Evolutionary conservation across 2,113 vertebrate species (phyloP), one percentile per base, ranked within the genome.

Genomic region (Dicaeum eximium): DNA sequence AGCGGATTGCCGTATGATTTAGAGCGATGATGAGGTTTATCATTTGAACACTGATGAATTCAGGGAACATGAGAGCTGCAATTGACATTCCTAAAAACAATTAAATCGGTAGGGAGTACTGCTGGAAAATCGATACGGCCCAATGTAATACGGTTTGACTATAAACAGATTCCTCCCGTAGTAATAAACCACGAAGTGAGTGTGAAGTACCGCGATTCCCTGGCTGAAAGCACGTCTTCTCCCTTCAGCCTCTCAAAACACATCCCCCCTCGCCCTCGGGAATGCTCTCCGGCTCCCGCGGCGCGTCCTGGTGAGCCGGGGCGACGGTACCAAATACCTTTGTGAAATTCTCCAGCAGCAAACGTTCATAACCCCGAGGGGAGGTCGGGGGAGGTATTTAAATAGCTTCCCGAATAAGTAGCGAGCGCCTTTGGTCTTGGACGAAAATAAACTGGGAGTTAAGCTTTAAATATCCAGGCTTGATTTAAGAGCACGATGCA

Each of bases 21-120:
- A 95, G 70, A 75, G 84, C 38, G 27, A 73, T 91, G 61, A 93
- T 87, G 87, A 89, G 80, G 84, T 87, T 94, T 95, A 95, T 96
- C 93, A 89, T 80, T 61, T 82, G 87, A 89, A 57, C 87, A 5
- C 87, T 79, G 95, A 91, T 92, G 93, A 85, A 95, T 96, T 81
- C 93, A 92, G 80, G 91, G 91, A 96, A 88, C 94, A 42, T 12
- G 93, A 96, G 90, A 85, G 93, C 81, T 47, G 78, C 91, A 94
- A 92, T 92, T 77, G 90, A 92, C 94, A 85, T 96, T 85, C 93
- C 93, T 92, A 94, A 96, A 96, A 97, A 95, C 95, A 95, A 92
- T 96, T 95, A 95, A 90, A 95, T 69, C 94, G 84, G 93, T 93
- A 87, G 93, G 93, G 89, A 97, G 93, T 84, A 51, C 81, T 61